Percentiles rank a stretch among this genome's conserved stretches.
Conservation (phyloP, 1,140 invertebrate species). For the Calephelis nemesis region DNA sequence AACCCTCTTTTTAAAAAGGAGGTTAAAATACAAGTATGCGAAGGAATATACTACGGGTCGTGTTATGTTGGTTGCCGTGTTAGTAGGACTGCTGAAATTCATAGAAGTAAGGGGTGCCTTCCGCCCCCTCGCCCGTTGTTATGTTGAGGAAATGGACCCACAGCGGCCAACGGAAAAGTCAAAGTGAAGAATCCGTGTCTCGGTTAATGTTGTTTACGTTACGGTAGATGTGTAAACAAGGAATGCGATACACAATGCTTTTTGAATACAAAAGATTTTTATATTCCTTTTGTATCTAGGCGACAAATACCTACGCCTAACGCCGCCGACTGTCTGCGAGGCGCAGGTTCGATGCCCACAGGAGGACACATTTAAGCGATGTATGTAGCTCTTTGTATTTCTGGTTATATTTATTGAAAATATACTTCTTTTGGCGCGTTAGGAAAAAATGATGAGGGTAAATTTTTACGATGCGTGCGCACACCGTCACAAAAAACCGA, state of each 20-base stretch:
- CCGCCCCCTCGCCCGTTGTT: slow-evolving; percentile 44
- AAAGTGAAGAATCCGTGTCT: slow-evolving; percentile 41
- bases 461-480: too few relatives aligned
- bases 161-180: slow-evolving; percentile 44
- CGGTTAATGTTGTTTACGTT: slow-evolving; percentile 43
- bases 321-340: too few relatives aligned
- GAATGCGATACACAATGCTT: slow-evolving; percentile 26
- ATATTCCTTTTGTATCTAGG: too few relatives aligned
- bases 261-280: not conserved
- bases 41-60: slow-evolving; percentile 30
- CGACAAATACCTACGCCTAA: too few relatives aligned
- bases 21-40: slow-evolving; percentile 20
- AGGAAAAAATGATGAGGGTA: too few relatives aligned
- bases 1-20: too few relatives aligned
- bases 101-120: slow-evolving; percentile 50
- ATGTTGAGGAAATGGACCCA: slow-evolving; percentile 53
- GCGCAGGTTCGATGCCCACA: too few relatives aligned
- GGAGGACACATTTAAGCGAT: too few relatives aligned
- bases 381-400: too few relatives aligned
- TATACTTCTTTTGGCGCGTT: too few relatives aligned
- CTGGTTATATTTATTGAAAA: too few relatives aligned
- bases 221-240: slow-evolving; percentile 39
- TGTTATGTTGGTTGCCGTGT: slow-evolving; percentile 32
- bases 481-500: too few relatives aligned
- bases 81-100: slow-evolving; percentile 42